These are phyloP conservation scores for Hippocampus zosterae DNA, from an alignment of 2,113 vertebrate species.

Conservation along the genomic window DNA sequence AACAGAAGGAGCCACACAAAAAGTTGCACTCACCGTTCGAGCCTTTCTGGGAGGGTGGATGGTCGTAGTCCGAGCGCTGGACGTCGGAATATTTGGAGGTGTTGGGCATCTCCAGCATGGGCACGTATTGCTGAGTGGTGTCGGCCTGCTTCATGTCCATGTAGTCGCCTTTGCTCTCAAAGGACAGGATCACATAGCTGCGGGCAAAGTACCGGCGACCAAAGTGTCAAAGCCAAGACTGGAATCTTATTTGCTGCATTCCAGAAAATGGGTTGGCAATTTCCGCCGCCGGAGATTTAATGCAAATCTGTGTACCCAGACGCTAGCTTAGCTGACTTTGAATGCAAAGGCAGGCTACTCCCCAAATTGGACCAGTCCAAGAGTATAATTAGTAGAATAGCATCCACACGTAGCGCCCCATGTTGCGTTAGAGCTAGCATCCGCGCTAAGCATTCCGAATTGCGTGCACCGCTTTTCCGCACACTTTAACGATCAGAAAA, in stretches of 20 bases:
- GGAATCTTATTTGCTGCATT: not conserved
- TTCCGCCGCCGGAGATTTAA: not conserved
- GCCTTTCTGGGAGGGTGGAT: conserved; percentile 88
- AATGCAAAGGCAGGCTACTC: not conserved
- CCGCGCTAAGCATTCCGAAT: too few relatives aligned
- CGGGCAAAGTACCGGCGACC: conserved; percentile 34
- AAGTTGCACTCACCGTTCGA: conserved; percentile 67
- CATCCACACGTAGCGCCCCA: too few relatives aligned
- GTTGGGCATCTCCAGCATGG: conserved; percentile 92
- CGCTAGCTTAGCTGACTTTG: not conserved
- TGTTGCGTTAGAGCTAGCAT: too few relatives aligned
- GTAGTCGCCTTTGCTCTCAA: conserved; percentile 93
- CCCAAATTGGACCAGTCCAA: not conserved
- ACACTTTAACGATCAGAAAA: not conserved
- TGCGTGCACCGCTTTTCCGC: not conserved
- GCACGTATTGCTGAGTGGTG: conserved; percentile 92
- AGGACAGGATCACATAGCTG: conserved; percentile 97
- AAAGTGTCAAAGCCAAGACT: conserved; percentile 1
- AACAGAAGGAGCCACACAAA: conserved; percentile 15
- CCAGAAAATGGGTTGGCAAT: not conserved
- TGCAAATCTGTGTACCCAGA: not conserved
- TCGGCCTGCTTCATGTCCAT: conserved; percentile 99
- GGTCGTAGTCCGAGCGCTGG: conserved; percentile 86
- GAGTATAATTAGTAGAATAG: too few relatives aligned
- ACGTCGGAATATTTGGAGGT: conserved; percentile 88